Evolutionary conservation across 2,113 vertebrate species (phyloP).

Genomic region (Tyrannus savana): DNA sequence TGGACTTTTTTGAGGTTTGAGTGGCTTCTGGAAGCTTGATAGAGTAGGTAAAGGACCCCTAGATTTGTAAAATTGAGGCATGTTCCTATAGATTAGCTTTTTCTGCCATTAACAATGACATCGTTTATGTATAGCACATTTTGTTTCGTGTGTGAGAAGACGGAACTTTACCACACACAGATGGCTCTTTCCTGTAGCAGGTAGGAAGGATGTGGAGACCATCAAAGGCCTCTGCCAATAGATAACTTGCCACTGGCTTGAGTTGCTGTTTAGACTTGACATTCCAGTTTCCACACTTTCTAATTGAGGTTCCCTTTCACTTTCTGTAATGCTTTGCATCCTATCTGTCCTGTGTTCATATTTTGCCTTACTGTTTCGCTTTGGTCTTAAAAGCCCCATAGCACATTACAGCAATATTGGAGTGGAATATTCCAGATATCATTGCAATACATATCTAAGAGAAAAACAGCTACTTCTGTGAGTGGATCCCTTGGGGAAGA

Average conservation of each 20-base stretch:
- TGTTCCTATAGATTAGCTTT: background rate
- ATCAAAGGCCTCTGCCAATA: background rate
- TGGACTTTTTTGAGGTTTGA: background rate
- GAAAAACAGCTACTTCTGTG: background rate
- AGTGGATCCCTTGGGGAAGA: background rate
- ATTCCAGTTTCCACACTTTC: background rate
- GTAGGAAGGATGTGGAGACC: background rate
- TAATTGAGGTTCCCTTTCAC: background rate
- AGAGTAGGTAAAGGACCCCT: background rate
- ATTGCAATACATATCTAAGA: background rate
- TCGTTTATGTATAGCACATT: background rate
- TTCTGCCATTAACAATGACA: background rate
- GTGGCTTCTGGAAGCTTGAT: background rate
- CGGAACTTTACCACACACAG: background rate
- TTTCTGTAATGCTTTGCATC: background rate
- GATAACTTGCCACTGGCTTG: background rate
- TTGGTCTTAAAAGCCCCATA: background rate
- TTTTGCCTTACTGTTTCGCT: background rate
- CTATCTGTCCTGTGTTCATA: background rate
- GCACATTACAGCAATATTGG: background rate
- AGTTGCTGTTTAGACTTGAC: background rate
- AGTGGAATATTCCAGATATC: background rate
- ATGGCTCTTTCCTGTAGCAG: background rate
- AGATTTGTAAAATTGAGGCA: background rate
- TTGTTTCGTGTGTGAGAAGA: background rate